A percentile compares a stretch with the other conserved stretches of the same genome.
These are phyloP conservation scores for Platypus cylindrus DNA, from an alignment of 2,888 invertebrate species.

Conservation along the genomic window DNA sequence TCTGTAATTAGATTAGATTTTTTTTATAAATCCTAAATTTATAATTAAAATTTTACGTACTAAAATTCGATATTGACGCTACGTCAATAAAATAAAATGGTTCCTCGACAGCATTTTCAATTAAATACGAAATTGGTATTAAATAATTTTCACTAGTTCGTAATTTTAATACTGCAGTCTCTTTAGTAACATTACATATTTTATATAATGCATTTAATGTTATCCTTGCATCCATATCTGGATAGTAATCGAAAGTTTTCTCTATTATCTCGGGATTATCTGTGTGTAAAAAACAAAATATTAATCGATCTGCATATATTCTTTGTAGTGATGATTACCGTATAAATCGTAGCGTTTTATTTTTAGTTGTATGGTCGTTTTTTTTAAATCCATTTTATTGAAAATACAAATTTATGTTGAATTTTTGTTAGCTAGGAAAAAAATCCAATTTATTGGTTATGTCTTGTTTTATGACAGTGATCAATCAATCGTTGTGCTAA, in stretches of 20 bases:
- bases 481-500: too few relatives aligned
- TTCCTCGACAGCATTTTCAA: slow-evolving; percentile 23
- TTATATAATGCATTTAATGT: slow-evolving; percentile 27
- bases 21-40: not conserved
- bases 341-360: slow-evolving; percentile 26
- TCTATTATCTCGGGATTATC: slow-evolving; percentile 24
- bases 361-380: slow-evolving; percentile 21
- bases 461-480: too few relatives aligned
- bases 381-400: slow-evolving; percentile 17
- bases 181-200: slow-evolving; percentile 27
- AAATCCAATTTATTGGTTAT: too few relatives aligned
- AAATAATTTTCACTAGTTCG: slow-evolving; percentile 34
- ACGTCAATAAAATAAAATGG: slow-evolving; percentile 35
- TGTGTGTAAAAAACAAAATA: slow-evolving; percentile 17
- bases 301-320: not conserved
- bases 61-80: slow-evolving; percentile 34
- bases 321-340: slow-evolving; percentile 12
- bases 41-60: slow-evolving; percentile 25
- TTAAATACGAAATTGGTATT: slow-evolving; percentile 34
- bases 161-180: slow-evolving; percentile 36
- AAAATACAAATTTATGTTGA: too few relatives aligned
- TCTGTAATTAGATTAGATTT: slow-evolving; percentile 14
- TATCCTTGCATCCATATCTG: slow-evolving; percentile 23
- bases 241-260: slow-evolving; percentile 25
- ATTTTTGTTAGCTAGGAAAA: too few relatives aligned